Base-by-base conservation (phyloP, 2,888 invertebrate species). In the Drosophila helvetica region DNA sequence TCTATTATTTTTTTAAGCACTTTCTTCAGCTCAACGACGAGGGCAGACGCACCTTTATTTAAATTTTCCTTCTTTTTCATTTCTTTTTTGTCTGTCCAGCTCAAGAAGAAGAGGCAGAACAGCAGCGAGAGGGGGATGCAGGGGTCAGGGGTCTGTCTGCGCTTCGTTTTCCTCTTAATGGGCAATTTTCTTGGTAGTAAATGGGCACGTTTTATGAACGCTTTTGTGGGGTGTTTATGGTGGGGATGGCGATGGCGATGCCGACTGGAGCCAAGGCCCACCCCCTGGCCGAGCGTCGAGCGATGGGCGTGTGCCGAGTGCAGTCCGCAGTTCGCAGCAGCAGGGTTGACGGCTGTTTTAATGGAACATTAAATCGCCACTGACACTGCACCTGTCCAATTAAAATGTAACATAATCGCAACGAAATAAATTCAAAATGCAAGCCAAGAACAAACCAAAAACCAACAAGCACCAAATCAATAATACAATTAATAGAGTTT, bases 171-270 rank as follows among this genome's bases (percentile, higher is more conserved):
- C 82, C 78, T 79, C 74, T 82, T 90, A 90, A 90, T 90, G 90
- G 90, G 82, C 89, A 90, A 90, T 90, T 90, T 89, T 86, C 86
- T 86, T 90, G 85, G 81, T 78, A 84, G 89, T 89, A 89, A 66
- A 89, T 90, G 89, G 85, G 78, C 88, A 83, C 89, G 89, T 90
- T 90, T 89, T 89, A 87, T 89, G 89, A 79, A 85, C 90, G 80
- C 81, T 89, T 89, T 90, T 88, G 90, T 89, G 89, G 90, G 90
- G 90, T 90, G 90, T 90, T 89, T 90, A 90, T 84, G 73, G 83
- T 80, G 86, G 12, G 12, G 38, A n/a, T n/a, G n/a, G n/a, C n/a
- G 15, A 38, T 38, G 38, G 15, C 7, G 8, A 15, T 38, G 38
- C 38, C 38, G 15, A 38, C 38, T 78, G 75, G 66, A 50, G 66